A percentile compares a stretch with the other conserved stretches of the same genome.
phyloP scores from a whole-genome alignment of 2,888 invertebrate genomes.

The Gastracanthus pulcherrimus region DNA sequence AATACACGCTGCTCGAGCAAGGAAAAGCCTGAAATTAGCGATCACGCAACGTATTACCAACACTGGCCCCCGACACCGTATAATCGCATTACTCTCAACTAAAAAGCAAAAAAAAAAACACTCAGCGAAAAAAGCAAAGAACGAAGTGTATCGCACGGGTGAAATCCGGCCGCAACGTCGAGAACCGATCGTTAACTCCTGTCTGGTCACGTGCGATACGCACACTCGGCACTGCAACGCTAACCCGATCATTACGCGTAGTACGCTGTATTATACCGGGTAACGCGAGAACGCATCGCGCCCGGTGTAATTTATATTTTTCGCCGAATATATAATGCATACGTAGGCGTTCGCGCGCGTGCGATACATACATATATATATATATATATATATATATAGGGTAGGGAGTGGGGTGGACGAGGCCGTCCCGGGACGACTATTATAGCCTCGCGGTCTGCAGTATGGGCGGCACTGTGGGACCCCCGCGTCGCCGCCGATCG shows the following conservation, averaged over 20 bases:
- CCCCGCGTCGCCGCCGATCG: slow-evolving; percentile 39
- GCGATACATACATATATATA: too few species aligned
- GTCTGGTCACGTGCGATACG: slow-evolving; percentile 71
- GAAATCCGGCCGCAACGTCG: neutral
- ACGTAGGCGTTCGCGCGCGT: slow-evolving; percentile 7
- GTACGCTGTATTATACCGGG: neutral
- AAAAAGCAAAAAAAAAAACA: neutral
- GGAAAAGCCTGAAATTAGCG: slow-evolving; percentile 33
- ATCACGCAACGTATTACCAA: slow-evolving; percentile 36
- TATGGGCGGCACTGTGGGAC: slow-evolving; percentile 63
- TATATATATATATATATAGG: too few species aligned
- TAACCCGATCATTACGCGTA: slow-evolving; percentile 66
- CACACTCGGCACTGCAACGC: too few species aligned
- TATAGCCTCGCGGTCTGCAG: slow-evolving; percentile 37
- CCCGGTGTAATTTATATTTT: slow-evolving; percentile 11
- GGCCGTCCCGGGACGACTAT: slow-evolving; percentile 54
- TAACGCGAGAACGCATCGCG: slow-evolving; percentile 8
- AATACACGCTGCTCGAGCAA: too few species aligned
- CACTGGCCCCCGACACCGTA: neutral
- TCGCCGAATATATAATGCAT: slow-evolving; percentile 10
- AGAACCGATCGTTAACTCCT: slow-evolving; percentile 71
- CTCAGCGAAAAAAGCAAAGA: neutral
- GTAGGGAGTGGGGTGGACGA: neutral
- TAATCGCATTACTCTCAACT: slow-evolving; percentile 4
- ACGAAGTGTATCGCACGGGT: neutral